phyloP scores from a whole-genome alignment of 2,888 invertebrate genomes.

The Leucophenga maculata region DNA sequence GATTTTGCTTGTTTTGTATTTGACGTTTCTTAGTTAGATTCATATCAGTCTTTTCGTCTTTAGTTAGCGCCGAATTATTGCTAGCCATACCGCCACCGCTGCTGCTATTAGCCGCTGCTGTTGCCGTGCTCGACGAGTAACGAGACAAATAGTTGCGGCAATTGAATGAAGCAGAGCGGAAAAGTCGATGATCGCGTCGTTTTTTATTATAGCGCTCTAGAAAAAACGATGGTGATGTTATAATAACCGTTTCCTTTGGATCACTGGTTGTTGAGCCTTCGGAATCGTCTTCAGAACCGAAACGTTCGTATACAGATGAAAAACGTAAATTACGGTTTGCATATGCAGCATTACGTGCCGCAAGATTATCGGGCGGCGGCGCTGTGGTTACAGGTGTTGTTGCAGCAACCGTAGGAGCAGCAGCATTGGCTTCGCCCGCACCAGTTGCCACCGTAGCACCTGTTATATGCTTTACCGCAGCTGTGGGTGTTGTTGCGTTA shows the following conservation, averaged over 20 bases:
- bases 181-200: conserved; percentile 70
- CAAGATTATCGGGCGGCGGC: too few species aligned
- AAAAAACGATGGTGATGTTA: conserved; percentile 70
- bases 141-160: conserved; percentile 72
- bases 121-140: conserved; percentile 71
- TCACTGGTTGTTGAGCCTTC: conserved; percentile 71
- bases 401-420: not conserved
- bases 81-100: not conserved
- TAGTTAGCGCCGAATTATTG: conserved; percentile 73
- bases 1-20: conserved; percentile 72
- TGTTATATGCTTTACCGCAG: not conserved
- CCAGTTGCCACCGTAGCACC: conserved; percentile 15
- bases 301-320: conserved; percentile 64
- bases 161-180: conserved; percentile 71
- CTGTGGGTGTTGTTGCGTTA: conserved; percentile 32
- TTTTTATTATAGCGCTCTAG: conserved; percentile 71
- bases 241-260: conserved; percentile 69
- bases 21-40: conserved; percentile 84
- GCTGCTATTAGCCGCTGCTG: conserved; percentile 25
- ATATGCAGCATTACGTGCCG: conserved; percentile 47
- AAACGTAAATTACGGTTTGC: conserved; percentile 64
- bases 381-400: not conserved
- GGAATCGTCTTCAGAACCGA: conserved; percentile 67
- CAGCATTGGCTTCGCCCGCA: conserved; percentile 21
- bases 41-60: conserved; percentile 85